Base-by-base conservation (phyloP, 2,113 vertebrate species). In the Leucopsar rothschildi region DNA sequence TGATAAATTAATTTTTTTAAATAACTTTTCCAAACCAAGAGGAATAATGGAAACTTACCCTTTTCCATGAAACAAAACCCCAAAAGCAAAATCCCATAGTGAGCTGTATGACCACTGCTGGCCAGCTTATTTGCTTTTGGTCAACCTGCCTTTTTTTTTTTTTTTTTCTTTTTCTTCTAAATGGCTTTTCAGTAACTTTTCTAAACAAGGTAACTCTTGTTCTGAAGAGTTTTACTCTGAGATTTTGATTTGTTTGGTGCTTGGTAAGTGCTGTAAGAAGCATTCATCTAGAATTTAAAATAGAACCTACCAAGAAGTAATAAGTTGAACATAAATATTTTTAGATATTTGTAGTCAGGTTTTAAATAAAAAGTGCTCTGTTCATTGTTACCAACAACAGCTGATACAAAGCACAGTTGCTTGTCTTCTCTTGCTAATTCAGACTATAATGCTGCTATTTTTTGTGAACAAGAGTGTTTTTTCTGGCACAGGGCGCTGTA, bases 401-500 rank as follows among this genome's bases (percentile, higher is more conserved):
- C 86, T 90, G 76, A 69, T 84, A 12, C 10, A 50, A 88, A 92
- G 83, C 5, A 8, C 23, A 57, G 72, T 93, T 90, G 53, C 61
- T 81, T 95, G 76, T 84, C 37, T 61, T 66, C 35, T 82, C 47
- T 86, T 86, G 64, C 81, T 94, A 90, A 90, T 86, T 82, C 71
- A 88, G 49, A 59, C 53, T 93, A 96, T 71, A 90, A 93, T 56
- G 79, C 64, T 29, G 47, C 76, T 80, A 29, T 92, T 81, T 95
- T 88, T 83, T 92, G 57, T 3, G 5, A 71, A 78, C 44, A 73
- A 78, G 64, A n/a, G 60, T 92, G 56, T 89, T 89, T 92, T 95
- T 88, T 71, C 82, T 93, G 82, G 68, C 72, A 60, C 29, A 33
- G 47, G 9, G 17, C 0, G 0, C 68, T 83, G 40, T 49, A 68